Percentiles rank a stretch among this genome's conserved stretches.
These are phyloP conservation scores for Cebus imitator DNA, from an alignment of 2,113 vertebrate genomes.

Conservation along the genomic window DNA sequence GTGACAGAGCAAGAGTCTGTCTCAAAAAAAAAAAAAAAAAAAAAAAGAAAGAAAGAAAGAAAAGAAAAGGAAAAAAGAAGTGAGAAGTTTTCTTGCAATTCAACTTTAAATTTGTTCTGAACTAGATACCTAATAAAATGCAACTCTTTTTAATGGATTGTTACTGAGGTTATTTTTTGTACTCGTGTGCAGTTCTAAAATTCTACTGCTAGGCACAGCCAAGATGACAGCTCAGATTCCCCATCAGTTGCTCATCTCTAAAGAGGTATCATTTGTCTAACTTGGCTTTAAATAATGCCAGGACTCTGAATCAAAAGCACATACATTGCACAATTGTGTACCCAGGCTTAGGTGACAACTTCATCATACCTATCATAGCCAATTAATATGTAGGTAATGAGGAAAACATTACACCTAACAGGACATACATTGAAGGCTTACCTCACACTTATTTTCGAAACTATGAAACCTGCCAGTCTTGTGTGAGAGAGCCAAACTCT, in stretches of 20 bases:
- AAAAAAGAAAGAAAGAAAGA: too few species aligned
- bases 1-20: too few species aligned
- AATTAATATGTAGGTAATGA: neutral
- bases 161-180: conserved; percentile 7
- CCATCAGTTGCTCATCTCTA: neutral
- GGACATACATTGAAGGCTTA: neutral
- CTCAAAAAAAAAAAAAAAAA: too few species aligned
- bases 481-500: neutral
- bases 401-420: conserved; percentile 15
- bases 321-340: conserved; percentile 59
- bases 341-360: neutral
- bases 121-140: conserved; percentile 30
- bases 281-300: neutral
- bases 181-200: neutral
- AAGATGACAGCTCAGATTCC: neutral
- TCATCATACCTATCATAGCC: neutral
- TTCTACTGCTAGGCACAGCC: neutral
- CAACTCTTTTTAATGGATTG: conserved; percentile 30
- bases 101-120: conserved; percentile 32
- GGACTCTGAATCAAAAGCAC: conserved; percentile 40
- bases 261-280: conserved; percentile 27
- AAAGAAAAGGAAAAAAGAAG: neutral
- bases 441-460: conserved; percentile 34
- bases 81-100: conserved; percentile 20
- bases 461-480: neutral